Conservation (phyloP, 2,888 invertebrate species). For the Dicranocentrus wangi region DNA sequence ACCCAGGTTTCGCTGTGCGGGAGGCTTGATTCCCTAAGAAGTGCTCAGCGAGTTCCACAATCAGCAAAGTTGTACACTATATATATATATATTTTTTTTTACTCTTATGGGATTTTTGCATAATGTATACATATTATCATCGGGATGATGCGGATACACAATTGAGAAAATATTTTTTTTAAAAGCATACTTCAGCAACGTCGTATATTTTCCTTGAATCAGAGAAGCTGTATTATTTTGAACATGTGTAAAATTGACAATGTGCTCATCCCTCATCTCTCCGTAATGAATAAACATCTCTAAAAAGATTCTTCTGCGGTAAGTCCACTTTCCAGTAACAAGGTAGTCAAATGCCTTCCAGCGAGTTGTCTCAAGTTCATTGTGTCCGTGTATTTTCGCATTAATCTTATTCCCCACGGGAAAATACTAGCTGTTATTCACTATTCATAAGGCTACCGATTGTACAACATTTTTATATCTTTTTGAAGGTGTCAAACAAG, state of each 20-base stretch:
- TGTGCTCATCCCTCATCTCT: background rate
- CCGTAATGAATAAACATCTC: constrained; percentile 3
- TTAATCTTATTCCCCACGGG: background rate
- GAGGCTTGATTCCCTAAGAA: constrained; percentile 63
- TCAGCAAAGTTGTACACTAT: constrained; percentile 25
- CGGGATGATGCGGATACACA: no score
- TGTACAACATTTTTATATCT: background rate
- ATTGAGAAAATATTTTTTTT: no score
- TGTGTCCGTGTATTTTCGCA: constrained; percentile 8
- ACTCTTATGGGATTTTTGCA: constrained; percentile 4
- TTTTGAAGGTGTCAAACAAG: constrained; percentile 43
- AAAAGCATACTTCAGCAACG: constrained; percentile 34
- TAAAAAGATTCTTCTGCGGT: background rate
- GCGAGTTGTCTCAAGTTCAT: constrained; percentile 39
- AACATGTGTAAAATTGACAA: constrained; percentile 12
- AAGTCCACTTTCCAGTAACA: constrained; percentile 37
- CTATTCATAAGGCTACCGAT: constrained; percentile 21
- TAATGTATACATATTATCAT: no score
- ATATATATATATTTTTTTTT: no score
- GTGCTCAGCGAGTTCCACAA: constrained; percentile 56
- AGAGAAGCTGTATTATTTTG: constrained; percentile 5
- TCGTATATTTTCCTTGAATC: constrained; percentile 19
- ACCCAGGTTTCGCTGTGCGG: constrained; percentile 63
- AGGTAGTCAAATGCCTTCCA: constrained; percentile 51
- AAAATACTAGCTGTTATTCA: background rate